These are phyloP conservation scores for Aradophagus sp. DNA, from an alignment of 1,140 invertebrate genomes.

Conservation along the genomic window DNA sequence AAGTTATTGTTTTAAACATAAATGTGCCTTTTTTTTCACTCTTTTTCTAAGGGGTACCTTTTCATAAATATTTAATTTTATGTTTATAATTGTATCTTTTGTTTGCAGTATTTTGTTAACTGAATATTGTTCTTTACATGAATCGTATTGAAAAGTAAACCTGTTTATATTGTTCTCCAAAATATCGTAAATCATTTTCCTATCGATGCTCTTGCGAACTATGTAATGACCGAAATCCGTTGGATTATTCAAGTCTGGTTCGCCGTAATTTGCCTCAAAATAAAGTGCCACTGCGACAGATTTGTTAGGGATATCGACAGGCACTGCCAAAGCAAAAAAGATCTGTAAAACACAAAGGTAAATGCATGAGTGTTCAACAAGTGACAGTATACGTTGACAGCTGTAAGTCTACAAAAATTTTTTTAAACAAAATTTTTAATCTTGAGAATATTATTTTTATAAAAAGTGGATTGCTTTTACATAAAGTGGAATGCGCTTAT, in stretches of 20 bases:
- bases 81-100: neutral
- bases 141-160: slow-evolving; percentile 31
- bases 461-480: too few species aligned
- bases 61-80: too few species aligned
- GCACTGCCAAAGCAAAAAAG: slow-evolving; percentile 70
- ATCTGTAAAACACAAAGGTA: slow-evolving; percentile 65
- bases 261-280: slow-evolving; percentile 72
- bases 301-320: slow-evolving; percentile 68
- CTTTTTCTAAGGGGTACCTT: too few species aligned
- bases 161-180: slow-evolving; percentile 66
- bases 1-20: too few species aligned
- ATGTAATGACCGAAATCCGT: slow-evolving; percentile 54
- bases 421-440: too few species aligned
- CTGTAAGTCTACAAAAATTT: too few species aligned
- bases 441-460: too few species aligned
- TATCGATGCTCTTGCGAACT: slow-evolving; percentile 59
- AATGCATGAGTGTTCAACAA: too few species aligned
- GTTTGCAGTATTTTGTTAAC: too few species aligned
- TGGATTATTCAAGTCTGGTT: slow-evolving; percentile 60
- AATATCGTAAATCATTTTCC: slow-evolving; percentile 64
- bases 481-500: too few species aligned
- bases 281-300: slow-evolving; percentile 69
- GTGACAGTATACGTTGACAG: too few species aligned
- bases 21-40: too few species aligned
- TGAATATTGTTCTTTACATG: slow-evolving; percentile 7